Percentiles rank a stretch among this genome's conserved stretches.
phyloP scores from a whole-genome alignment of 1,140 invertebrate species.

The Pissodes strobi region DNA sequence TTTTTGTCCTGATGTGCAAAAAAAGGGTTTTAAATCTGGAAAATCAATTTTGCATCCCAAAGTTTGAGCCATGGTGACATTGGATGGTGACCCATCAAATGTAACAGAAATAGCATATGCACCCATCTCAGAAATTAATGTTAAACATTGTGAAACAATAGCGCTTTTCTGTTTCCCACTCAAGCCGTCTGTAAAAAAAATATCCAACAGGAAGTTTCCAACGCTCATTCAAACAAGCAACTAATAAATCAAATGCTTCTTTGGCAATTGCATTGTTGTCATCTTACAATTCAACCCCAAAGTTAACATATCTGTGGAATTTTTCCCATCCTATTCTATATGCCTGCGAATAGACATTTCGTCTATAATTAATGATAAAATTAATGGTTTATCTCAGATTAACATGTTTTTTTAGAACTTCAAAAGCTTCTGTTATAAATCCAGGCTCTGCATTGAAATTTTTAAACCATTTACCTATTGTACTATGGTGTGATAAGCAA shows the following conservation, averaged over 20 bases:
- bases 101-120: conserved; percentile 8
- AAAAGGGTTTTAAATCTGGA: neutral
- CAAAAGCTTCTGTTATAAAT: neutral
- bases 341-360: neutral
- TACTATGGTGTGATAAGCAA: too few species aligned
- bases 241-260: neutral
- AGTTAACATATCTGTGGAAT: neutral
- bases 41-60: conserved; percentile 28
- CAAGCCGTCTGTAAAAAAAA: neutral
- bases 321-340: neutral
- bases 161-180: neutral
- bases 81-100: conserved; percentile 33
- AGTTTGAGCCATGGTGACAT: conserved; percentile 40
- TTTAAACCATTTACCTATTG: neutral
- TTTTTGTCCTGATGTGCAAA: neutral
- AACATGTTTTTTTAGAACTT: neutral
- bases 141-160: conserved; percentile 4
- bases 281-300: neutral
- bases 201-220: conserved; percentile 1
- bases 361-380: too few species aligned
- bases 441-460: neutral
- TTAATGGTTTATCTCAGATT: neutral
- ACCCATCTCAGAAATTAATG: too few species aligned
- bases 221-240: neutral
- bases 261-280: neutral